Evolutionary conservation across 2,888 invertebrate species (phyloP).

Genomic region (Myopa testacea): DNA sequence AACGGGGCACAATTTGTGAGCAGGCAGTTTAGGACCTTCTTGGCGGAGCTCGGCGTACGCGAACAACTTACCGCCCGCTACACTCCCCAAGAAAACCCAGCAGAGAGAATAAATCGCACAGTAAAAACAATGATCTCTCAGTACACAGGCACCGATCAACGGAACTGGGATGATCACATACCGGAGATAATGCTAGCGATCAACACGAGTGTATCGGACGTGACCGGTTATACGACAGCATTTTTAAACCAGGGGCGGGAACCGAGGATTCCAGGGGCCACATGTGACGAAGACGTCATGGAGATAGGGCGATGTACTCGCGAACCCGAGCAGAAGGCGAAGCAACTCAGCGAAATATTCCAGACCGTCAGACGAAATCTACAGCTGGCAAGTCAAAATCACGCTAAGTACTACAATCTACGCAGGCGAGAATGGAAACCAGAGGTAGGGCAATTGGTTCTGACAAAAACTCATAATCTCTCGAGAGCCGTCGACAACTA

Average conservation of each 20-base stretch:
- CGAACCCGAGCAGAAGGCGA: background rate
- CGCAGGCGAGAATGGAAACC: background rate
- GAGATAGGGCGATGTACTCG: background rate
- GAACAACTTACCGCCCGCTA: background rate
- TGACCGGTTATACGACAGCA: constrained; percentile 17
- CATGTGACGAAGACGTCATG: background rate
- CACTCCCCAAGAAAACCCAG: constrained; percentile 4
- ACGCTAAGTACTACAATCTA: background rate
- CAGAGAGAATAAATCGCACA: background rate
- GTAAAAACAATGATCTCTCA: constrained; percentile 3
- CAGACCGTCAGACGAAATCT: background rate
- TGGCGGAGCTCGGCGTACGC: background rate
- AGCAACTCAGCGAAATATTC: background rate
- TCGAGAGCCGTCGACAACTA: background rate
- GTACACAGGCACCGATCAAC: background rate
- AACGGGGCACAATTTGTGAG: background rate
- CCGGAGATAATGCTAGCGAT: constrained; percentile 22
- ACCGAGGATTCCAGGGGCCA: constrained; percentile 1
- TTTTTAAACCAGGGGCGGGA: constrained; percentile 24
- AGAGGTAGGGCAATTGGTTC: background rate
- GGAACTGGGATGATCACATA: constrained; percentile 8
- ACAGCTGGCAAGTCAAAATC: background rate
- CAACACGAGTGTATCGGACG: constrained; percentile 1
- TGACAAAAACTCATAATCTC: background rate
- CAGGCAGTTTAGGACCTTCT: background rate